phyloP scores from a whole-genome alignment of 2,888 invertebrate species.

The Petrolisthes manimaculis region DNA sequence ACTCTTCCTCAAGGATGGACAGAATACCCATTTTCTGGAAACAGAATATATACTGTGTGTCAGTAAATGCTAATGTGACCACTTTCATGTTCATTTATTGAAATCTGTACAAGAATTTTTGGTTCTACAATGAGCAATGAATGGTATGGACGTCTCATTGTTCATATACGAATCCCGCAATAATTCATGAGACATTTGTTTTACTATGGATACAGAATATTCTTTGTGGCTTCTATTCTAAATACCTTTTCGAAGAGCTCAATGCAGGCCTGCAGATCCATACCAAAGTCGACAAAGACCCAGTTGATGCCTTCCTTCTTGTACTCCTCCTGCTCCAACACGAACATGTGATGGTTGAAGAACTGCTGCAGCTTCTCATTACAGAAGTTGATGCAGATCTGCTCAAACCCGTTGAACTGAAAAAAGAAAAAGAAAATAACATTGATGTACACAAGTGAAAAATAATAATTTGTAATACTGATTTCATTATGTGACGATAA shows the following conservation, averaged over 20 bases:
- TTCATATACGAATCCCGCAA: too few species aligned
- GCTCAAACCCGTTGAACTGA: slow-evolving; percentile 95
- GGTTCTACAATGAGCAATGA: too few species aligned
- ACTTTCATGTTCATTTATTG: background rate
- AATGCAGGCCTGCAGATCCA: slow-evolving; percentile 98
- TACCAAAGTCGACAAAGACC: slow-evolving; percentile 99
- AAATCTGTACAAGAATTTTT: too few species aligned
- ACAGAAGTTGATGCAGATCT: slow-evolving; percentile 94
- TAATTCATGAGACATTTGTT: too few species aligned
- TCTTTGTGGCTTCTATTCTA: too few species aligned
- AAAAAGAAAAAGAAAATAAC: too few species aligned
- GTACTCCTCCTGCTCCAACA: slow-evolving; percentile 99
- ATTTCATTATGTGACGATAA: too few species aligned
- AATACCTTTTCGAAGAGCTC: slow-evolving; percentile 94
- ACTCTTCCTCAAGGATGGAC: slow-evolving; percentile 75
- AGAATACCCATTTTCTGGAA: slow-evolving; percentile 71
- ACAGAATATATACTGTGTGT: too few species aligned
- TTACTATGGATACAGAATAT: too few species aligned
- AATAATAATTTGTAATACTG: too few species aligned
- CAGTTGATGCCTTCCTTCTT: slow-evolving; percentile 96
- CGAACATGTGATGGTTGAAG: slow-evolving; percentile 99
- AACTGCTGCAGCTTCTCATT: slow-evolving; percentile 86
- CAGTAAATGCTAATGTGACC: background rate
- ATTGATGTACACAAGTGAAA: too few species aligned
- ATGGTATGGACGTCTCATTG: too few species aligned